Percentiles rank a stretch among this genome's conserved stretches.
Conservation (phyloP, 2,797 vertebrate genomes). For the Myotis pilosus region DNA sequence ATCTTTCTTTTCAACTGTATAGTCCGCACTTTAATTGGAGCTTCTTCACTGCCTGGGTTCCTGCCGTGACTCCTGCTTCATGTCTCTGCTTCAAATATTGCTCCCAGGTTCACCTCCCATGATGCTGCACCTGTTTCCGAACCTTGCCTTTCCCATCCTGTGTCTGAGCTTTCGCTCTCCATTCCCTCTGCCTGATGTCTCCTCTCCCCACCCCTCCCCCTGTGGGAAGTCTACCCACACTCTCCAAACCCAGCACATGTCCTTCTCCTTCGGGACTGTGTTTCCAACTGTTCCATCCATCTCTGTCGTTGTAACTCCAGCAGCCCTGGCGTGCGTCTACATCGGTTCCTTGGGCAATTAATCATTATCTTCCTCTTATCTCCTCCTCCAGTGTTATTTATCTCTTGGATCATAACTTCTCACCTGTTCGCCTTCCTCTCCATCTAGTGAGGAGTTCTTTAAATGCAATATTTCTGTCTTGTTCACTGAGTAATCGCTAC, state of each 20-base stretch:
- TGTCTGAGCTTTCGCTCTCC: background rate
- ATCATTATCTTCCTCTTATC: background rate
- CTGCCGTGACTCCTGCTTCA: background rate
- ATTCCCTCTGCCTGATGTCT: background rate
- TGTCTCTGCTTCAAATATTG: background rate
- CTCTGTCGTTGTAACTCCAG: background rate
- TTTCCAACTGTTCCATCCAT: background rate
- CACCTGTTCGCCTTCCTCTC: background rate
- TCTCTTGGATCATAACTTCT: background rate
- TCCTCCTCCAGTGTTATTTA: background rate
- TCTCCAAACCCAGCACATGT: background rate
- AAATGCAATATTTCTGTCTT: background rate
- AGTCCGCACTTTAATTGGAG: background rate
- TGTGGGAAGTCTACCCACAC: fast-evolving
- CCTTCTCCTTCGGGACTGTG: background rate
- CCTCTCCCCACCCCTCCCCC: background rate
- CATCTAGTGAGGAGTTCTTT: background rate
- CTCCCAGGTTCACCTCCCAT: background rate
- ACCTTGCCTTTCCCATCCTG: background rate
- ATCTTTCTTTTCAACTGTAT: background rate
- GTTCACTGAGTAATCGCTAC: background rate
- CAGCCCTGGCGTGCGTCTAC: fast-evolving
- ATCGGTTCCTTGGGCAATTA: background rate
- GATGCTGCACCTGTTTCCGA: fast-evolving
- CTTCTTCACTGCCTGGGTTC: background rate